Evolutionary conservation across 2,888 invertebrate species (phyloP), one percentile per base, ranked within the genome.

Genomic region (Hoplodrina ambigua): DNA sequence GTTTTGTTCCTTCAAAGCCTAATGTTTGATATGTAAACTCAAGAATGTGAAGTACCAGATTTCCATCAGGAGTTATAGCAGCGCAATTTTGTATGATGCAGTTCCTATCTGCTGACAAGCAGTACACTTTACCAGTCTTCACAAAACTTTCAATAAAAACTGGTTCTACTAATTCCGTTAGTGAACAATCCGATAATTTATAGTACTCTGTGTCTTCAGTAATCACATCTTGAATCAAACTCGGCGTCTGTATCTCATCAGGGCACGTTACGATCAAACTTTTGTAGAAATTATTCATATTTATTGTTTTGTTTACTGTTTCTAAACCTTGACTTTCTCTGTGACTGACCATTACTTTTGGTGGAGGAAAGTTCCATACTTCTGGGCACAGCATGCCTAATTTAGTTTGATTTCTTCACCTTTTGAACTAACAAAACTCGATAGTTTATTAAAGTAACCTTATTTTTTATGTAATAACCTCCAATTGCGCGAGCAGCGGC

Each of bases 311-410:
- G 55, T 80, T 79, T 4, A 90, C 85, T 0, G 79, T 73, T 50
- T 90, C 87, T 6, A 90, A 76, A 55, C 85, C 86, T 71, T 88
- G 80, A 69, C 87, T 86, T 78, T 85, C 80, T 72, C 88, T 91
- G 5, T 81, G 81, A 3, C 81, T 82, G 41, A 87, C 83, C 50
- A 90, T 86, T 11, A 92, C 87, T 91, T 93, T 94, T 0, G 95
- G 95, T 4, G 91, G 80, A 5, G 93, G 91, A 79, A 95, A 94
- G 74, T 93, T 90, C 66, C 86, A 87, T 30, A 95, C 90, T 89
- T 95, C 94, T 30, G 95, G 95, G 69, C 93, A 92, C 25, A 95
- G 78, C 95, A 94, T 93, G 77, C 95, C 94, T 93, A 41, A 49
- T 59, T 33, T 25, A 52, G 11, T 54, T 41, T 13, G 15, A 15